Evolutionary conservation across 2,113 vertebrate species (phyloP), one percentile per base, ranked within the genome.

Genomic region (Leptodactylus fuscus): DNA sequence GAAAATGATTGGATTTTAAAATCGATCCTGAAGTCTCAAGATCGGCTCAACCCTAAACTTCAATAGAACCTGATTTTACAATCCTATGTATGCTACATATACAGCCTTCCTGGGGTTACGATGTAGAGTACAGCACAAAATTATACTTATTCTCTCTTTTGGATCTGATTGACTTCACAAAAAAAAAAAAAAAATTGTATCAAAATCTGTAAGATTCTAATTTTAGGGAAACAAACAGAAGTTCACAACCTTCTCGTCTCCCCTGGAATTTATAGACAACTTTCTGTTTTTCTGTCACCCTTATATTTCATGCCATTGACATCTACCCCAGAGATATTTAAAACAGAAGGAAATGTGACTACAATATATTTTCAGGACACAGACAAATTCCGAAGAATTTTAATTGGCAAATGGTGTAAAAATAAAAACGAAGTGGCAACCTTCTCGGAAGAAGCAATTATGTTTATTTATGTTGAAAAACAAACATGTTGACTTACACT

Each of bases 381-480:
- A 60, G 12, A 79, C 34, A 9, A 55, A 79, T 79, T 38, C 53
- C 34, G 29, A 22, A 41, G 12, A 5, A 76, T 32, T 76, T 76
- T 76, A 44, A 79, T 41, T 74, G 49, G 34, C 34, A 74, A 67
- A 74, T 32, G 36, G 44, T 75, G 18, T 76, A 53, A 60, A 58
- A 76, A n/a, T 34, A 83, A 83, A n/a, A 76, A 58, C 32, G 71
- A 58, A 62, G 49, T 62, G 38, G 36, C 69, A 62, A 83, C 55
- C 55, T 83, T 76, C 41, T 75, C 34, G 1, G 20, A 49, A n/a
- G 55, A 83, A 49, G 82, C 82, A 65, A 83, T 83, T 75, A 74
- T 58, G 53, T 65, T 83, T 85, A 85, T 85, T 85, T 85, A 85
- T 85, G 58, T 20, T 78, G 67, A 41, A 78, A 78, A 85, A 77